Base-by-base conservation (phyloP, 1,140 invertebrate species). In the Cydia splendana region DNA sequence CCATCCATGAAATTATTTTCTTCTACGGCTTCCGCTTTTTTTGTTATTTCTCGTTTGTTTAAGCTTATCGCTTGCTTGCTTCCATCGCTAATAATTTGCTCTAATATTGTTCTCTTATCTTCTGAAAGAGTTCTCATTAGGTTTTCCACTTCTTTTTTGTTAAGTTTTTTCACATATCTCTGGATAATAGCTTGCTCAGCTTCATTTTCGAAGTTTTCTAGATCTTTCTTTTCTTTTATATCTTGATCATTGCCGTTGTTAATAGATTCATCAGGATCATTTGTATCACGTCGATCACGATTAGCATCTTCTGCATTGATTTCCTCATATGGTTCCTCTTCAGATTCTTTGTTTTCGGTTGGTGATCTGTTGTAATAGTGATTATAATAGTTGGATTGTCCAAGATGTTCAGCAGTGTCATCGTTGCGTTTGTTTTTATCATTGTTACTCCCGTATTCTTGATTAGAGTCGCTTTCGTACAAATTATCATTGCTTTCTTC, bases 11-110 rank as follows among this genome's bases (percentile, higher is more conserved):
- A 85, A 79, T 77, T 86, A 74, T 88, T 89, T 78, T 89, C 87
- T 77, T 93, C 87, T 7, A 86, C 81, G 67, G 88, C 91, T 12
- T 83, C 88, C 18, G 90, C 85, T 82, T 92, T 93, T 76, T 92
- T 93, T 13, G 88, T 91, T 67, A 92, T 92, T 87, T 93, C 91
- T 76, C 91, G 82, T 79, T 93, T 93, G 80, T 84, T 88, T 20
- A 87, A 71, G 67, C 13, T 75, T 12, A 38, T 76, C 38, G 84
- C 84, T 38, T 80, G 65, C 34, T 74, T 73, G 20, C 80, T 42
- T 69, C 75, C 74, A 57, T 78, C 76, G 71, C 82, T 85, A 34
- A 92, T 91, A 34, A 93, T 89, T 82, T 88, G 88, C 74, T 87
- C 88, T 20, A 93, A 80, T 10, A 93, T 77, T 34, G 76, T 79